Percentiles rank a stretch among this genome's conserved stretches.
Evolutionary conservation across 2,888 invertebrate genomes (phyloP).

Genomic region (Stenurella melanura): DNA sequence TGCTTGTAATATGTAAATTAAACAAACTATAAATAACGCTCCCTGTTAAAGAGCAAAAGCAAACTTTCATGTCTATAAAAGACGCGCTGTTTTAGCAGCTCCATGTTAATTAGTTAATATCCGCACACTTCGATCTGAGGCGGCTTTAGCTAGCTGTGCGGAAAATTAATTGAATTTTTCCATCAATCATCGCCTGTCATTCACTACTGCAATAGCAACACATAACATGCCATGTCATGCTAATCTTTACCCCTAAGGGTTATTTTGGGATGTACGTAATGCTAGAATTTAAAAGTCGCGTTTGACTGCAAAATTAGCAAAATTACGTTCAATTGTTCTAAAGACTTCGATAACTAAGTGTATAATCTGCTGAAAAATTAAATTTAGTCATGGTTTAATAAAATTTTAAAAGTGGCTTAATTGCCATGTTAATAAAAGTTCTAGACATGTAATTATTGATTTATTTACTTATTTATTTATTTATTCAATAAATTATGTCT

Average conservation of each 20-base stretch:
- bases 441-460: too few relatives aligned
- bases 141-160: slow-evolving; percentile 27
- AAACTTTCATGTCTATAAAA: slow-evolving; percentile 28
- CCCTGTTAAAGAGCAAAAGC: slow-evolving; percentile 16
- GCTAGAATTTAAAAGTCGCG: neutral
- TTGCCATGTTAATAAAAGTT: too few relatives aligned
- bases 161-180: slow-evolving; percentile 65
- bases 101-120: slow-evolving; percentile 49
- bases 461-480: too few relatives aligned
- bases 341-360: too few relatives aligned
- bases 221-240: slow-evolving; percentile 52
- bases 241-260: slow-evolving; percentile 49
- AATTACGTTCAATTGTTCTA: too few relatives aligned
- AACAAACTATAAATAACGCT: slow-evolving; percentile 37
- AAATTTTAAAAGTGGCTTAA: too few relatives aligned
- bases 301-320: neutral
- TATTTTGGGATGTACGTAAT: slow-evolving; percentile 45
- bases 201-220: slow-evolving; percentile 55
- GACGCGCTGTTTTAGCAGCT: slow-evolving; percentile 33
- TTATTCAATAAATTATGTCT: too few relatives aligned
- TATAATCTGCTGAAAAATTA: too few relatives aligned
- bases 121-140: slow-evolving; percentile 47
- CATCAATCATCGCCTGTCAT: slow-evolving; percentile 64
- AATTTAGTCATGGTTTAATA: too few relatives aligned
- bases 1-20: slow-evolving; percentile 44